Conservation (phyloP, 2,797 vertebrate species). For the Loris lydekkerianus region DNA sequence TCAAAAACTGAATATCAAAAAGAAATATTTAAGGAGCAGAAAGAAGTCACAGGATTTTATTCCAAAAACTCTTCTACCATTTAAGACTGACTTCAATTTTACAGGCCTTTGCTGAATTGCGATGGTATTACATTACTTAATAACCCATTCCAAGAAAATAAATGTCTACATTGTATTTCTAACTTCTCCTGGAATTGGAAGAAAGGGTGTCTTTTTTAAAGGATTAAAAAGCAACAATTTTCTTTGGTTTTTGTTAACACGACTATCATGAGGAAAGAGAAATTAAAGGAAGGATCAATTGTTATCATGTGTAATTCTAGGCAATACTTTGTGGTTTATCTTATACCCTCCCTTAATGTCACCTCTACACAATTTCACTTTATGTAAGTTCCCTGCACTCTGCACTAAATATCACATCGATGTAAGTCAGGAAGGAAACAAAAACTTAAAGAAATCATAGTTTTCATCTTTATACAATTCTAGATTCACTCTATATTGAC, state of each 20-base stretch:
- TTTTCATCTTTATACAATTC: not conserved
- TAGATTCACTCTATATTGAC: not conserved
- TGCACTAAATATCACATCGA: not conserved
- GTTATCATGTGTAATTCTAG: conserved; percentile 22
- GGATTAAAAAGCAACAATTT: not conserved
- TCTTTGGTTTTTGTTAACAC: not conserved
- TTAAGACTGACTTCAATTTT: not conserved
- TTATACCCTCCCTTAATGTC: not conserved
- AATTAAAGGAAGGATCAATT: not conserved
- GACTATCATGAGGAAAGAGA: not conserved
- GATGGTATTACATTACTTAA: not conserved
- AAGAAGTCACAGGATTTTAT: conserved; percentile 24
- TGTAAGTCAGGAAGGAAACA: not conserved
- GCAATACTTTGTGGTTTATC: not conserved
- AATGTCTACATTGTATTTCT: not conserved
- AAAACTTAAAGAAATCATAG: not conserved
- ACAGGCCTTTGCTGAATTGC: not conserved
- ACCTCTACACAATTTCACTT: not conserved
- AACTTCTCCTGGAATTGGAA: not conserved
- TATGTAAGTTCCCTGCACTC: not conserved
- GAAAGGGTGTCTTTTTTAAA: not conserved
- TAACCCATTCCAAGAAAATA: not conserved
- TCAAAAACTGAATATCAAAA: not conserved
- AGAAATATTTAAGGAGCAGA: not conserved
- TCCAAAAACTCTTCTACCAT: not conserved